phyloP scores from a whole-genome alignment of 2,888 invertebrate species.

The Exocentrus adspersus region DNA sequence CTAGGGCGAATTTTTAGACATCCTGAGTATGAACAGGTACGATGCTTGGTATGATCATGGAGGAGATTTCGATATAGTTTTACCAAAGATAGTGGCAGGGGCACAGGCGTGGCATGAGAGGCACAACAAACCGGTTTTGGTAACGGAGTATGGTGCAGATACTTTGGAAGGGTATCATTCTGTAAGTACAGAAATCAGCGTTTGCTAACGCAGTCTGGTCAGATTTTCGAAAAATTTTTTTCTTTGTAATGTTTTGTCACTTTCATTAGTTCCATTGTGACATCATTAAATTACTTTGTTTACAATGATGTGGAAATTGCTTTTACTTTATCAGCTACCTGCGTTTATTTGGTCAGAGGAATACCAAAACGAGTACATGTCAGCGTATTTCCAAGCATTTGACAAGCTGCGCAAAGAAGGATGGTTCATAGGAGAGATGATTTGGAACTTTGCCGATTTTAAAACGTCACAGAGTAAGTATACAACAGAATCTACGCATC shows the following conservation, averaged over 20 bases:
- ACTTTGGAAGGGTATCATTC: constrained; percentile 89
- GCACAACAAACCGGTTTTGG: constrained; percentile 87
- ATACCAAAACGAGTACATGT: constrained; percentile 85
- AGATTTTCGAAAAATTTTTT: too few relatives aligned
- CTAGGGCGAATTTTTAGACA: constrained; percentile 83
- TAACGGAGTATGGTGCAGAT: constrained; percentile 96
- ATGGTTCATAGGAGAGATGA: constrained; percentile 94
- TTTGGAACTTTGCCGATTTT: constrained; percentile 99
- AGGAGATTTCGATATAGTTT: constrained; percentile 82
- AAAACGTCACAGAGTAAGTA: constrained; percentile 80
- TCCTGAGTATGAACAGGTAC: constrained; percentile 94
- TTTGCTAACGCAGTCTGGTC: too few relatives aligned
- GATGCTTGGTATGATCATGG: constrained; percentile 92
- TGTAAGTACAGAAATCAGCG: constrained; percentile 66
- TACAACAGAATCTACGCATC: background rate
- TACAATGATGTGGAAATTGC: too few relatives aligned
- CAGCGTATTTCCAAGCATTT: constrained; percentile 90
- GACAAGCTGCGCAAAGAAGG: constrained; percentile 77
- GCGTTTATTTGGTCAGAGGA: constrained; percentile 94
- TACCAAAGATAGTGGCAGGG: constrained; percentile 75
- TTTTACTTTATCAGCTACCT: constrained; percentile 73
- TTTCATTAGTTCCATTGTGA: too few relatives aligned
- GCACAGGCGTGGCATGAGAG: constrained; percentile 81
- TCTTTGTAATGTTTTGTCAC: too few relatives aligned
- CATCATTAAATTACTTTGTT: too few relatives aligned